A percentile compares a stretch with the other conserved stretches of the same genome.
Conservation (phyloP, 2,888 invertebrate species). For the Uloborus plumipes region DNA sequence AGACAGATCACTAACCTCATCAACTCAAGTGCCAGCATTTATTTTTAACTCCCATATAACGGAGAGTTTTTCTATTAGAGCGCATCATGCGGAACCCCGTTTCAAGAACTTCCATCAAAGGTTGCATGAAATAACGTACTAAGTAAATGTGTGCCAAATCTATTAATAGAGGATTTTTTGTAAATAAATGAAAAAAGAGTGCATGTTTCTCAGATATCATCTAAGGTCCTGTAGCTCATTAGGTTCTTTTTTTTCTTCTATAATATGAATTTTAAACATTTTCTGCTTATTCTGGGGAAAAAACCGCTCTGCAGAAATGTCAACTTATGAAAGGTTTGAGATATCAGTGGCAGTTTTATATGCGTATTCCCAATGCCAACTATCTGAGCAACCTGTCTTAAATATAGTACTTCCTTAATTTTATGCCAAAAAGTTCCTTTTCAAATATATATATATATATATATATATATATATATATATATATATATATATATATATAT, state of each 20-base stretch:
- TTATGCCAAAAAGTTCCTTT: not conserved
- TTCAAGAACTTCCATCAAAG: conserved; percentile 54
- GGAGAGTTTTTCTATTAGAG: conserved; percentile 34
- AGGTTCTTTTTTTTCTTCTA: no score
- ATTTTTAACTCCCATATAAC: conserved; percentile 47
- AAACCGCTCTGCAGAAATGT: no score
- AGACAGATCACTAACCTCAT: conserved; percentile 50
- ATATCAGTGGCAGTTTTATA: conserved; percentile 5
- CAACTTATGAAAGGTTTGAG: not conserved
- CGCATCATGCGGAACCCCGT: conserved; percentile 21
- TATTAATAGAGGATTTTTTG: conserved; percentile 20
- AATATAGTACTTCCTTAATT: conserved; percentile 9
- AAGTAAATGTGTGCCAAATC: conserved; percentile 27
- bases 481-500: no score
- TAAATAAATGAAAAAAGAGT: no score
- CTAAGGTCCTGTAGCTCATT: no score
- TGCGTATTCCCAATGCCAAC: conserved; percentile 3
- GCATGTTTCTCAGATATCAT: no score
- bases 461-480: no score
- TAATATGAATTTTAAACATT: no score
- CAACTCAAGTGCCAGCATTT: conserved; percentile 43
- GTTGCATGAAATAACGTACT: conserved; percentile 25
- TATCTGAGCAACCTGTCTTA: conserved; percentile 6
- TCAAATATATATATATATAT: not conserved
- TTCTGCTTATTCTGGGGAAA: no score